Evolutionary conservation across 2,113 vertebrate genomes (phyloP).

Genomic region (Notothenia rossii): DNA sequence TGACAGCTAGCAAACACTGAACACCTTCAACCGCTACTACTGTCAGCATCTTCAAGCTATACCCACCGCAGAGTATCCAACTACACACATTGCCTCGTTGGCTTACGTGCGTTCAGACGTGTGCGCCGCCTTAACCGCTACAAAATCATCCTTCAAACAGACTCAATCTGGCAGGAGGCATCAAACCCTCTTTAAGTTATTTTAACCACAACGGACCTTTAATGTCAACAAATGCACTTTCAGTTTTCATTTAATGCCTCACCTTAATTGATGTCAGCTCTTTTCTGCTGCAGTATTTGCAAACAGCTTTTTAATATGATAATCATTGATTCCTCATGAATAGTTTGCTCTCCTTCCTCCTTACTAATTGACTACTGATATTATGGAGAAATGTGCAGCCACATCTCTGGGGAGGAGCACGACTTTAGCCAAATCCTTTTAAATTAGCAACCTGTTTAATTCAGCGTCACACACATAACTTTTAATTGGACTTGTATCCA

Average conservation of each 20-base stretch:
- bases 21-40: slow-evolving; percentile 69
- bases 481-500: slow-evolving; percentile 74
- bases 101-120: background rate
- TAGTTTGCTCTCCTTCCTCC: slow-evolving; percentile 66
- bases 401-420: slow-evolving; percentile 63
- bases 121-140: slow-evolving; percentile 5
- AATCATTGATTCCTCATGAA: slow-evolving; percentile 76
- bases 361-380: slow-evolving; percentile 76
- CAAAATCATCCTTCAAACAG: slow-evolving; percentile 42
- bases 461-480: slow-evolving; percentile 57
- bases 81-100: slow-evolving; percentile 39
- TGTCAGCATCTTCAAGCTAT: slow-evolving; percentile 73
- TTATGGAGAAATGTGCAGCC: slow-evolving; percentile 72
- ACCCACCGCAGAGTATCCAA: slow-evolving; percentile 34
- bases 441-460: slow-evolving; percentile 66
- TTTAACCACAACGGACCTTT: slow-evolving; percentile 47
- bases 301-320: slow-evolving; percentile 68
- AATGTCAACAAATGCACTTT: slow-evolving; percentile 51
- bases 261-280: slow-evolving; percentile 42
- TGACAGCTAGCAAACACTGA: slow-evolving; percentile 76
- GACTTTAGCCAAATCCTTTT: slow-evolving; percentile 64
- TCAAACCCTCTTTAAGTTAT: slow-evolving; percentile 49
- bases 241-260: slow-evolving; percentile 33
- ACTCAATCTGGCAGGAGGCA: slow-evolving; percentile 37
- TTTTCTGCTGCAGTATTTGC: slow-evolving; percentile 41